Evolutionary conservation across 2,888 invertebrate genomes (phyloP), one percentile per base, ranked within the genome.

Genomic region (Limnephilus auricula): DNA sequence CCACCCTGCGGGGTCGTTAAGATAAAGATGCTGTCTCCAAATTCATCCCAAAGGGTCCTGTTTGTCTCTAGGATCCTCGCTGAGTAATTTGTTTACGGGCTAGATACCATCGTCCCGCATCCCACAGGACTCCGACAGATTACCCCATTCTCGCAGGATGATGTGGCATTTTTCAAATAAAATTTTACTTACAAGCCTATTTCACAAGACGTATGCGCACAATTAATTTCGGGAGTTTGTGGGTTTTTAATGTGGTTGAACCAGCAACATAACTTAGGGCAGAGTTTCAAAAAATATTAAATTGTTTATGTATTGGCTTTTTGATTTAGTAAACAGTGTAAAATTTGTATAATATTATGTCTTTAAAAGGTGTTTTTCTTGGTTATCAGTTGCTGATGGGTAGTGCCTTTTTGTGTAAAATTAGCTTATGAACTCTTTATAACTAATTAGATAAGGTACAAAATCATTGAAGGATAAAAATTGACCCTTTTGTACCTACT

Each of bases 61-160:
- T 78, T 90, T 90, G 84, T 85, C 79, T 85, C 85, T 79, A 65
- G 89, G 83, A 88, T 90, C 91, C 65, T 84, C 18, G 30, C 79
- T 84, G 89, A 91, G 91, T 91, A 91, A 91, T 91, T 91, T 91
- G 91, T 91, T 91, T 91, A 91, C 86, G 85, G 31, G 50, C 85
- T 32, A 83, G 84, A 89, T 90, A 89, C 89, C 91, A 91, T 91
- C 89, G 32, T 32, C 87, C 87, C 78, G n/a, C 32, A 78, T 88
- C 87, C 87, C 87, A 10, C 86, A 40, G 78, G 32, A 65, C 90
- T 84, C 40, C 31, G 18, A 90, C 90, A 82, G 90, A 90, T 84
- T 84, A 65, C 90, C 78, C 50, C 90, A 50, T 90, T 34, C 90
- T 37, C 32, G 32, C 37, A 40, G 79, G 78, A 32, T 88, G 87